Evolutionary conservation across 2,113 vertebrate species (phyloP).

Genomic region (Eretmochelys imbricata): DNA sequence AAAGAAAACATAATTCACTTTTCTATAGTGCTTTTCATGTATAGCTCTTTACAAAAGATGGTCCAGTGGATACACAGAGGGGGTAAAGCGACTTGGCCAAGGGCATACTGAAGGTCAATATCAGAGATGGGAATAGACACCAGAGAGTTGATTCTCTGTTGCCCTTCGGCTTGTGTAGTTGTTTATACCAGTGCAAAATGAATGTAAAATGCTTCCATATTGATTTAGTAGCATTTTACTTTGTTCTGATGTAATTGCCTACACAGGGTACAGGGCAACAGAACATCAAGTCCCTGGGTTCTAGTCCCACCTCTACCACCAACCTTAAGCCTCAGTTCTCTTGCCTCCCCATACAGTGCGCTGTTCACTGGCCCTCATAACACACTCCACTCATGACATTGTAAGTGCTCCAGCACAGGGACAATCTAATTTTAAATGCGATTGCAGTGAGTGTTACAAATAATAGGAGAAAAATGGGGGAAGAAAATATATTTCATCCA

Average conservation of each 20-base stretch:
- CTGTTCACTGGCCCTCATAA: neutral
- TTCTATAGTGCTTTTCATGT: neutral
- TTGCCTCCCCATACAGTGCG: neutral
- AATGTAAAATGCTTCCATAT: neutral
- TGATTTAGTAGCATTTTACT: neutral
- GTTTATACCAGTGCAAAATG: neutral
- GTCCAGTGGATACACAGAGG: neutral
- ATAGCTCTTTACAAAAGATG: neutral
- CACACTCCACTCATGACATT: accelerated
- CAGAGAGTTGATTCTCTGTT: neutral
- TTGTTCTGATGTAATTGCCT: neutral
- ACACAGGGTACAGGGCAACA: accelerated
- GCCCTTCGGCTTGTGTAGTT: neutral
- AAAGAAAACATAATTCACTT: conserved; percentile 42
- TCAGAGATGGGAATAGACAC: neutral
- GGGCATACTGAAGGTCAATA: accelerated
- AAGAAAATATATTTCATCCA: neutral
- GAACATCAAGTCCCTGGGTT: neutral
- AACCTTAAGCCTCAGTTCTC: neutral
- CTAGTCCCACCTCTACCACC: neutral
- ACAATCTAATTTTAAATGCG: conserved; percentile 33
- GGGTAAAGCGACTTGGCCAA: neutral
- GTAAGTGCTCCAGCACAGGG: neutral
- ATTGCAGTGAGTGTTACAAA: conserved; percentile 49
- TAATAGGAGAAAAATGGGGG: conserved; percentile 16